Evolutionary conservation across 2,888 invertebrate species (phyloP), one percentile per base, ranked within the genome.

Genomic region (Coelogynopora nodosa): DNA sequence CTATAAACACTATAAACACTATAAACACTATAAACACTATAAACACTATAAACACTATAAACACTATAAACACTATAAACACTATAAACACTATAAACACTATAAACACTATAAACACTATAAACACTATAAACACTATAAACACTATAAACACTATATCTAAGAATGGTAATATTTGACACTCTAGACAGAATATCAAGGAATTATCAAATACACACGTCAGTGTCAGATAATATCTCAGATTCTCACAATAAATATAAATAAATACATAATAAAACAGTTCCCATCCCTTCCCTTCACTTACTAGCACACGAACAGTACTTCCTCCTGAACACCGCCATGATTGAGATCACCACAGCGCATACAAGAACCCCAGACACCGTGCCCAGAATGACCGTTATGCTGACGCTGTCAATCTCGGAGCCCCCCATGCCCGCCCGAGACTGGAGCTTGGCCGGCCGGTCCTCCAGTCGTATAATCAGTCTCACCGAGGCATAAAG

Each of bases 321-420:
- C 2, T 26, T 10, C 74, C 74, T 5, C 23, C 74, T 5, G 74
- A 74, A 74, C 27, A 74, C 74, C 2, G 74, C 74, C 2, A 26
- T 26, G 5, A 74, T 74, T 2, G 74, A 74, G 18, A 74, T 74
- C 18, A 26, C 74, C 18, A 74, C 74, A 23, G 74, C 74, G 23
- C 74, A 74, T 10, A 74, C 74, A 2, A 74, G 74, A 5, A 74
- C 74, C 27, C 74, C 74, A 26, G 74, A 74, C 74, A 74, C 74
- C 74, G 74, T 74, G 10, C 74, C 74, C 74, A 74, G 74, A 26
- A 74, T 74, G 10, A 74, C 74, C 74, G 74, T 74, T 5, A 74
- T 23, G 18, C 74, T 26, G 2, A 74, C 23, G 27, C 74, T 74
- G 23, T 74, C 74, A 26, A 74, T 74, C 18, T 74, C 74, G 23